Evolutionary conservation across 2,888 invertebrate species (phyloP).

Genomic region (Zeuzera pyrina): DNA sequence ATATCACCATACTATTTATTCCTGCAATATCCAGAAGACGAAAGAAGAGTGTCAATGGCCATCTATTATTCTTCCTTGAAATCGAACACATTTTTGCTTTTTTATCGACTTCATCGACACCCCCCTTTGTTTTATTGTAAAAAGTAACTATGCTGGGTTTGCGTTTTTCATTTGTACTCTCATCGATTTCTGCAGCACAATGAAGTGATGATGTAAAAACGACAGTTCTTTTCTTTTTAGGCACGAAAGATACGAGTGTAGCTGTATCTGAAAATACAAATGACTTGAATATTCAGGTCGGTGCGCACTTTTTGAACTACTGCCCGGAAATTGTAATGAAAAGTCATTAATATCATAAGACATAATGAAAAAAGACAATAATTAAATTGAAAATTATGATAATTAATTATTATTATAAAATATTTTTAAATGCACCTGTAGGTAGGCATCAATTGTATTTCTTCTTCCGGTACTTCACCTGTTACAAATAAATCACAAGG

Average conservation of each 20-base stretch:
- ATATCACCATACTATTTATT: constrained; percentile 21
- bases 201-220: constrained; percentile 16
- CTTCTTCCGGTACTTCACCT: too few species aligned
- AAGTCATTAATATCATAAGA: too few species aligned
- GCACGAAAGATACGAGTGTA: constrained; percentile 19
- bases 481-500: too few species aligned
- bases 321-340: too few species aligned
- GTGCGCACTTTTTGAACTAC: too few species aligned
- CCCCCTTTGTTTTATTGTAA: constrained; percentile 18
- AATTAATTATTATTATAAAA: too few species aligned
- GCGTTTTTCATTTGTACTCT: constrained; percentile 11
- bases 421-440: too few species aligned
- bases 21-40: constrained; percentile 21
- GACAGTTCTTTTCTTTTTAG: constrained; percentile 21
- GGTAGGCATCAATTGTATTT: too few species aligned
- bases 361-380: too few species aligned
- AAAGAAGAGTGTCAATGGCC: constrained; percentile 22
- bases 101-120: constrained; percentile 17
- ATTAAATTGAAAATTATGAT: too few species aligned
- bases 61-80: constrained; percentile 22
- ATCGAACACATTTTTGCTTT: constrained; percentile 14
- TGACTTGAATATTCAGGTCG: constrained; percentile 11
- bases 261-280: constrained; percentile 11
- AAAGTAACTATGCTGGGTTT: constrained; percentile 16
- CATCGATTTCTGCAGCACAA: constrained; percentile 15